These are phyloP conservation scores for Zoroaster sp. DNA, from an alignment of 53 echinoderm and acorn worm species.

Conservation along the genomic window DNA sequence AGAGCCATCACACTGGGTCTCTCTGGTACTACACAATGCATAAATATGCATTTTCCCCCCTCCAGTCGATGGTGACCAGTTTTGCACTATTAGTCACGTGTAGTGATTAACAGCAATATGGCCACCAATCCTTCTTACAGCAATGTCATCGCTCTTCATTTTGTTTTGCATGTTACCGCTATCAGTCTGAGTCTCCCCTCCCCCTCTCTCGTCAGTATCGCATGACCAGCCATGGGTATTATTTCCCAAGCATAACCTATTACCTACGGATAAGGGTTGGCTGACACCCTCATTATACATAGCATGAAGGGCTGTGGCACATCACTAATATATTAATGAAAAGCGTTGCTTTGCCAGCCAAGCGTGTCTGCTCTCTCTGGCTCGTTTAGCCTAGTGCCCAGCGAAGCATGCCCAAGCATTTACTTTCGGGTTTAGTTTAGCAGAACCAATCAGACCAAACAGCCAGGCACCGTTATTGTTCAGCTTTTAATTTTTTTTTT, in stretches of 20 bases:
- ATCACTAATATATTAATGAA: constrained; percentile 55
- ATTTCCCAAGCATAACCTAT: constrained; percentile 52
- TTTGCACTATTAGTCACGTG: background rate
- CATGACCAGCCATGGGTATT: constrained; percentile 31
- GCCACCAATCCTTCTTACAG: constrained; percentile 14
- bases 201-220: background rate
- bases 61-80: background rate
- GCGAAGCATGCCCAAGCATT: constrained; percentile 32
- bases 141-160: constrained; percentile 49
- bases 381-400: background rate
- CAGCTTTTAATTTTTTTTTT: background rate
- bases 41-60: constrained; percentile 2
- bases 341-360: constrained; percentile 40
- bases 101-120: constrained; percentile 39
- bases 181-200: background rate
- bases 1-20: background rate
- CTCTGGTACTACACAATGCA: background rate
- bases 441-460: background rate
- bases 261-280: constrained; percentile 30
- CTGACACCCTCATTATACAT: constrained; percentile 42
- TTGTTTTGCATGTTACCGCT: background rate
- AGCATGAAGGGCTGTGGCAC: background rate
- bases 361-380: background rate
- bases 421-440: background rate
- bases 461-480: background rate